phyloP scores from a whole-genome alignment of 2,113 vertebrate genomes.

The Sinocyclocheilus grahami region DNA sequence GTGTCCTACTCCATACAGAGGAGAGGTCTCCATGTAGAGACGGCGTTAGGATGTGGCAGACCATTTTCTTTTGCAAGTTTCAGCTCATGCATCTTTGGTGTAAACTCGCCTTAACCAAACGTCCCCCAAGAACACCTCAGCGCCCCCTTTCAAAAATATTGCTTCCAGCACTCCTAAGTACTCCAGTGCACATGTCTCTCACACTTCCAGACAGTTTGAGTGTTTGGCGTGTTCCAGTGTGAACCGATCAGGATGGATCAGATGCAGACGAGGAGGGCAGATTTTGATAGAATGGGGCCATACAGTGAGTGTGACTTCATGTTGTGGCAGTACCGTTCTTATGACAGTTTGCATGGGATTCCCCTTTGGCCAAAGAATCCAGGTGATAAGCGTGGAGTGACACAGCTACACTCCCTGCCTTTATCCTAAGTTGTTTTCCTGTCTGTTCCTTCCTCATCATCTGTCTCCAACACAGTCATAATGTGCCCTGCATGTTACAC shows the following conservation, averaged over 20 bases:
- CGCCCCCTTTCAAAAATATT: not conserved
- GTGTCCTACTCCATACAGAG: too few species aligned
- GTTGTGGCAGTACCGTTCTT: slow-evolving; percentile 54
- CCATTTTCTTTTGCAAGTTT: too few species aligned
- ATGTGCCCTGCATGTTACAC: not conserved
- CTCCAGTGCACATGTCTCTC: not conserved
- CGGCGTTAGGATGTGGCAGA: too few species aligned
- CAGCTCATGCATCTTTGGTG: not conserved
- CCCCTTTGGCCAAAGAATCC: slow-evolving; percentile 55
- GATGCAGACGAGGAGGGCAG: slow-evolving; percentile 67
- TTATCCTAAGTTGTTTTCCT: slow-evolving; percentile 26
- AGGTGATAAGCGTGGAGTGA: slow-evolving; percentile 34
- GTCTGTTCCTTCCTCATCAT: not conserved
- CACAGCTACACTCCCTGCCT: slow-evolving; percentile 36
- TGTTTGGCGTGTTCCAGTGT: slow-evolving; percentile 74
- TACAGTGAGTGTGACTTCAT: slow-evolving; percentile 67
- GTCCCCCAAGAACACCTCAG: too few species aligned
- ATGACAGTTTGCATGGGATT: slow-evolving; percentile 57
- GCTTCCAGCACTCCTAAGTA: not conserved
- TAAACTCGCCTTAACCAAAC: not conserved
- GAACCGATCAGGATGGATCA: slow-evolving; percentile 71
- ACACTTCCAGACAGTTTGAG: slow-evolving; percentile 57
- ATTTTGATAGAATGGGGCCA: slow-evolving; percentile 78
- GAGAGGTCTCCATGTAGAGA: too few species aligned
- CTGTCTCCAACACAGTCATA: not conserved